Evolutionary conservation across 2,888 invertebrate genomes (phyloP).

Genomic region (Lasioglossum oenotherae): DNA sequence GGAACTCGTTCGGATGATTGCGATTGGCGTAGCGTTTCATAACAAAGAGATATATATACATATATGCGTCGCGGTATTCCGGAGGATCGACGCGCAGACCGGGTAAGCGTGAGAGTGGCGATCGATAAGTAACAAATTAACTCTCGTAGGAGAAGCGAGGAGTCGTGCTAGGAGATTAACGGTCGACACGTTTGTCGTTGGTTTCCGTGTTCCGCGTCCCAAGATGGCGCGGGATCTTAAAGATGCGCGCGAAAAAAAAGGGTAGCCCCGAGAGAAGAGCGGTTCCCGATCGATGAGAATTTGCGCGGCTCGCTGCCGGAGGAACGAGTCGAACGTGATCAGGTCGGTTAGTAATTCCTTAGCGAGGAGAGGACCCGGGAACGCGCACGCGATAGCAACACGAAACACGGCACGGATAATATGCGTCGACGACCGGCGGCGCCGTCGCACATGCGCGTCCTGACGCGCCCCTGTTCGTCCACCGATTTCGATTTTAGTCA

Average conservation of each 20-base stretch:
- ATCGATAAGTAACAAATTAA: conserved; percentile 10
- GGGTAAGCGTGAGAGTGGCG: background rate
- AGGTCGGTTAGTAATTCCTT: conserved; percentile 77
- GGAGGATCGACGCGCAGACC: conserved; percentile 8
- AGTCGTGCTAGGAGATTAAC: conserved; percentile 3
- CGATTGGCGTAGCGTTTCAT: conserved; percentile 4
- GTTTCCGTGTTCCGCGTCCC: conserved; percentile 14
- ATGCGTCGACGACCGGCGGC: conserved; percentile 81
- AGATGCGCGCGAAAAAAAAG: conserved; percentile 61
- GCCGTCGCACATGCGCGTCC: conserved; percentile 82
- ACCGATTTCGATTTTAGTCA: conserved; percentile 84
- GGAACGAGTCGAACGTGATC: conserved; percentile 75
- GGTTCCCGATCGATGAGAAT: conserved; percentile 68
- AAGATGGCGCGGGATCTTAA: conserved; percentile 56
- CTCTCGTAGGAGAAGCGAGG: background rate
- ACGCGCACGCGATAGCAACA: conserved; percentile 72
- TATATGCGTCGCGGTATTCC: background rate
- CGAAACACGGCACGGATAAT: conserved; percentile 74
- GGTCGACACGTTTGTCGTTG: conserved; percentile 19
- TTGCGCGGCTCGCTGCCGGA: conserved; percentile 56
- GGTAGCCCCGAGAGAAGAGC: conserved; percentile 36
- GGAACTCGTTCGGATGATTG: background rate
- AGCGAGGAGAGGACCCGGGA: conserved; percentile 56
- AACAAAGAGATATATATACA: background rate
- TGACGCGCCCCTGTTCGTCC: conserved; percentile 80